Base-by-base conservation (phyloP, 2,888 invertebrate species). In the Dicranocentrus wangi region DNA sequence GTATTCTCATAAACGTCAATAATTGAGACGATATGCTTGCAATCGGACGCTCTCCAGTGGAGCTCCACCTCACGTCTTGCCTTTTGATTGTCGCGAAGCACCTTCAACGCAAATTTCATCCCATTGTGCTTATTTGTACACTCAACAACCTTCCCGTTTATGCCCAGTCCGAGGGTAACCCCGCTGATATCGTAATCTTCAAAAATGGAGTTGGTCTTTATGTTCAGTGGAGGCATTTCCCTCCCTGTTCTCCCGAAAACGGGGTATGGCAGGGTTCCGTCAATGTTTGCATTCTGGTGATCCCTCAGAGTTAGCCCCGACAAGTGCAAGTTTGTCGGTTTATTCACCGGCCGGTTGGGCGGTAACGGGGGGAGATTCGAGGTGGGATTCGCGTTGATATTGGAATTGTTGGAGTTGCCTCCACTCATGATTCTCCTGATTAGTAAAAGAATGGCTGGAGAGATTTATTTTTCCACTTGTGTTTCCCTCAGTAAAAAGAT, bases 131-230 rank as follows among this genome's bases (percentile, higher is more conserved):
- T 94, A 82, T 93, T 92, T 88, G 92, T 94, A 90, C 98, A 99
- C 90, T 98, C 95, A 19, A 99, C 94, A 71, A 99, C 99, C 92
- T 99, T 99, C 83, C 99, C 99, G 90, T 98, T 99, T 87, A 99
- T 98, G 13, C 99, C 99, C 83, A 58, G 99, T 99, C 75, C 75
- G 0, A 82, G 99, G 55, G 99, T 98, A 83, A 93, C 95, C 88
- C 93, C 94, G 42, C 96, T 95, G 87, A 98, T 95, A 88, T 94
- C 93, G 89, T 96, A 98, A 90, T 98, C 97, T 83, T 95, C 94
- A 65, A 93, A 93, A 86, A 98, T 94, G 60, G 94, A 93, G 70
- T 93, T 93, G 87, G 92, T 92, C 91, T 96, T 97, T 51, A 88
- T 87, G 66, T 86, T 84, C 17, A 89, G 82, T 2, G 86, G 85